Conservation (phyloP, 2,888 invertebrate species). For the Cabera pusaria region DNA sequence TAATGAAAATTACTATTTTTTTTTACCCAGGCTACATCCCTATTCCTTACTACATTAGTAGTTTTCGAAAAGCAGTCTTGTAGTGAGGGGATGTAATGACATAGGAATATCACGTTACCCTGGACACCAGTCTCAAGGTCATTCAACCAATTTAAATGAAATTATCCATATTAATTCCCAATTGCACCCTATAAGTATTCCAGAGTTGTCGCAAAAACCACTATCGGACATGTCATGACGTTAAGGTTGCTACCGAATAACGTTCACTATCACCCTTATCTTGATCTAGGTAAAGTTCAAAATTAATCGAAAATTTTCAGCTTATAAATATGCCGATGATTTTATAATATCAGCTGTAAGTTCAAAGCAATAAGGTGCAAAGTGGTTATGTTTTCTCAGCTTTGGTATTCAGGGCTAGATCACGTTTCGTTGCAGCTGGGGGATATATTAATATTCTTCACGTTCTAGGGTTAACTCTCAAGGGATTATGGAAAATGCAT, state of each 20-base stretch:
- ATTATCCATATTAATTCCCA: conserved; percentile 17
- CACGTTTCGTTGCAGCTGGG: conserved; percentile 19
- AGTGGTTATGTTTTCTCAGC: too few species aligned
- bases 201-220: conserved; percentile 9
- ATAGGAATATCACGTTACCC: conserved; percentile 4
- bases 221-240: conserved; percentile 9
- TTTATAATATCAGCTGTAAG: background rate
- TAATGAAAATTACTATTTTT: too few species aligned
- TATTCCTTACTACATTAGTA: too few species aligned
- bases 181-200: conserved; percentile 10
- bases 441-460: conserved; percentile 59
- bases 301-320: background rate
- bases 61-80: too few species aligned
- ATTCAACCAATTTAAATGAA: conserved; percentile 23
- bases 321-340: too few species aligned
- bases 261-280: conserved; percentile 1
- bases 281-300: conserved; percentile 2
- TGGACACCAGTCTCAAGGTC: conserved; percentile 14
- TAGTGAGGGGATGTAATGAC: background rate
- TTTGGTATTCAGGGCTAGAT: background rate
- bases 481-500: conserved; percentile 25
- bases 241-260: conserved; percentile 2
- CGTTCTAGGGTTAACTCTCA: conserved; percentile 35
- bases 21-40: too few species aligned
- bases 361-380: too few species aligned